phyloP scores from a whole-genome alignment of 2,113 vertebrate genomes.

The Pomatostomus ruficeps region DNA sequence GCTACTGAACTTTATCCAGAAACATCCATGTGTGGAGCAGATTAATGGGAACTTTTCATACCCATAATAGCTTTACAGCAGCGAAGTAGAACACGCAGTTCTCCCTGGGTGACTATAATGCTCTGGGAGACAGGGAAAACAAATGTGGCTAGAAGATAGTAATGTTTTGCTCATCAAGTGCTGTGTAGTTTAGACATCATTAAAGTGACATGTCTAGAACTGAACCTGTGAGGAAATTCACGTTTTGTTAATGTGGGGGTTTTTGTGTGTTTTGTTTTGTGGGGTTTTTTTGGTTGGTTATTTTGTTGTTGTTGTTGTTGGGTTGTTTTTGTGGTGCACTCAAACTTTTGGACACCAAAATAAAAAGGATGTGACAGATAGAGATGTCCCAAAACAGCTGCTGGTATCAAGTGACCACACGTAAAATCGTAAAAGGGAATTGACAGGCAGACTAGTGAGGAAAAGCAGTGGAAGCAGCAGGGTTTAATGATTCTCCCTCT shows the following conservation, averaged over 20 bases:
- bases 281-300: too few relatives aligned
- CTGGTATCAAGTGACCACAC: conserved; percentile 9
- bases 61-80: conserved; percentile 54
- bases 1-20: conserved; percentile 67
- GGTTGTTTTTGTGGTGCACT: neutral
- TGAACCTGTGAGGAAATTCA: neutral
- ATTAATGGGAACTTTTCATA: conserved; percentile 68
- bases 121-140: neutral
- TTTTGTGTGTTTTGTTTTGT: neutral
- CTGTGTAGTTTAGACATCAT: neutral
- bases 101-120: conserved; percentile 2
- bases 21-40: conserved; percentile 68
- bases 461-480: neutral
- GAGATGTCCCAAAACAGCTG: conserved; percentile 61
- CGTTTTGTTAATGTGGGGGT: neutral
- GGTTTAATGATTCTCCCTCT: neutral
- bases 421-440: neutral
- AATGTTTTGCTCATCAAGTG: neutral
- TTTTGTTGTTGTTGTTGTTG: too few relatives aligned
- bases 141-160: neutral
- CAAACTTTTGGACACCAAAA: conserved; percentile 29
- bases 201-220: neutral
- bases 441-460: neutral
- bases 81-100: conserved; percentile 22
- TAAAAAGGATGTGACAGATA: conserved; percentile 46